phyloP scores from a whole-genome alignment of 2,797 vertebrate genomes.

The Falco cherrug region DNA sequence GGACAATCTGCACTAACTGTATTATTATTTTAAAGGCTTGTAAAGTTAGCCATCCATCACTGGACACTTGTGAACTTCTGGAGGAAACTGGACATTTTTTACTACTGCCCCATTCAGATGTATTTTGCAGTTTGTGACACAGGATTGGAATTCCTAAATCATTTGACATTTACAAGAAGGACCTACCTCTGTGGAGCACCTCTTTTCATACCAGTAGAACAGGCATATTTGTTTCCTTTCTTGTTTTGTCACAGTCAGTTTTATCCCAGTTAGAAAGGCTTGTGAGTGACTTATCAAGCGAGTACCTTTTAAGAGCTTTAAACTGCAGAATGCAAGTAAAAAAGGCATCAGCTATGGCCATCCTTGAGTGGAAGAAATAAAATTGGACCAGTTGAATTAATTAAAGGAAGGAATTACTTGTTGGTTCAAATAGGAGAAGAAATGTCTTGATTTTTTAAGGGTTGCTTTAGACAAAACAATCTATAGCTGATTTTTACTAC shows the following conservation, averaged over 20 bases:
- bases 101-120: no score
- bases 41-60: neutral
- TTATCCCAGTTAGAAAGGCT: neutral
- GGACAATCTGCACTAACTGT: neutral
- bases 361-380: neutral
- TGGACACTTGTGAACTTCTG: neutral
- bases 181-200: no score
- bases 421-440: neutral
- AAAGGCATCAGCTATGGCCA: neutral
- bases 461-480: neutral
- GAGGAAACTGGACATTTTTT: no score
- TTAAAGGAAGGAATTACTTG: neutral
- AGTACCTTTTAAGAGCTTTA: neutral
- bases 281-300: neutral
- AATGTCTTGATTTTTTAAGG: neutral
- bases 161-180: no score
- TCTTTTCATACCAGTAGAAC: no score
- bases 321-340: neutral
- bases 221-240: no score
- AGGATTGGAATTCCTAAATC: no score
- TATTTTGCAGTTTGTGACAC: no score
- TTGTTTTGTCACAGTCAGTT: no score
- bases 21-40: neutral
- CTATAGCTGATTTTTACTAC: neutral
- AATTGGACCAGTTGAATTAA: neutral